phyloP scores from a whole-genome alignment of 2,888 invertebrate genomes.

The Andrena minutula region DNA sequence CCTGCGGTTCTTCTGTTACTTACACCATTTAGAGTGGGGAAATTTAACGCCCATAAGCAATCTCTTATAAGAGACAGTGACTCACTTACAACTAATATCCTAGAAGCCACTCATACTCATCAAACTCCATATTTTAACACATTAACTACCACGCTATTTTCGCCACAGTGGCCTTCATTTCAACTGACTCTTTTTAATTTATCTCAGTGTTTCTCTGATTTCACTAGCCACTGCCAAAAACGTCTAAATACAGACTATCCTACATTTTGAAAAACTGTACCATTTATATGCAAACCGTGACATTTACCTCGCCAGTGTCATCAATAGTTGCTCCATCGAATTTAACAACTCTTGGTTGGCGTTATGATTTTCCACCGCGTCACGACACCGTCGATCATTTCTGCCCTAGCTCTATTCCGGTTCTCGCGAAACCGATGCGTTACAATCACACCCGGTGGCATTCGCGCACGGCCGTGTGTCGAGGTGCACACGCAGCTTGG shows the following conservation, averaged over 20 bases:
- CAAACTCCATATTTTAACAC: too few relatives aligned
- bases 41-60: too few relatives aligned
- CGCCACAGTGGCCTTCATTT: too few relatives aligned
- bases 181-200: too few relatives aligned
- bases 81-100: too few relatives aligned
- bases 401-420: conserved; percentile 21
- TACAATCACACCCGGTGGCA: conserved; percentile 52
- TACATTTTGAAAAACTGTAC: conserved; percentile 38
- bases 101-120: too few relatives aligned
- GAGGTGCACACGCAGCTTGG: conserved; percentile 69
- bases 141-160: too few relatives aligned
- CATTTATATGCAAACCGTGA: conserved; percentile 46
- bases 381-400: neutral
- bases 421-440: conserved; percentile 59
- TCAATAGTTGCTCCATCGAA: conserved; percentile 18
- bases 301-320: conserved; percentile 48
- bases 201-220: too few relatives aligned
- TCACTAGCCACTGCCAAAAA: neutral
- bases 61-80: too few relatives aligned
- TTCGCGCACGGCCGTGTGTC: conserved; percentile 63
- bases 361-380: neutral
- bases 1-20: too few relatives aligned
- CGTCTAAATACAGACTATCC: neutral
- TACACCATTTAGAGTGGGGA: too few relatives aligned
- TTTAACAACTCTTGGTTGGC: neutral